phyloP scores from a whole-genome alignment of 2,113 vertebrate genomes.

The Ictalurus furcatus region DNA sequence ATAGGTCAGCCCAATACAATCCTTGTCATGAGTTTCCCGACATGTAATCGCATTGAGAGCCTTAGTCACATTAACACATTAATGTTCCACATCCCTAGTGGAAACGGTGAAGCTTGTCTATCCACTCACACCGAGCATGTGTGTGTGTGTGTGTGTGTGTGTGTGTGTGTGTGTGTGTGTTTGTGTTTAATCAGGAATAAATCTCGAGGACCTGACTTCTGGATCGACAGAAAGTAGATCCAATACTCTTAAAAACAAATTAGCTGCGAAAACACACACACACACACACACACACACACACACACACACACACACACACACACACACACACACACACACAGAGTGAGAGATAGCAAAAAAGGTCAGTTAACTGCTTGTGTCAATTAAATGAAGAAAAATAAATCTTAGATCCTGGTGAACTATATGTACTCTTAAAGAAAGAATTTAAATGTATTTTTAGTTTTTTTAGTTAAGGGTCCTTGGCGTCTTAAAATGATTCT shows the following conservation, averaged over 20 bases:
- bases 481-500: background rate
- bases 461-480: background rate
- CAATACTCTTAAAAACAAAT: background rate
- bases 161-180: conserved; percentile 3
- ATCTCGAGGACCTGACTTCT: conserved; percentile 39
- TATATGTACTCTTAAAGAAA: background rate
- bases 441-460: background rate
- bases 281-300: conserved; percentile 16
- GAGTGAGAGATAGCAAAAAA: too few species aligned
- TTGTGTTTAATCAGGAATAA: conserved; percentile 19
- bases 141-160: background rate
- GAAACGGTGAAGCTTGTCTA: background rate
- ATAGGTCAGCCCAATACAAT: conserved; percentile 45
- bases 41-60: conserved; percentile 55
- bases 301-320: background rate
- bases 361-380: background rate
- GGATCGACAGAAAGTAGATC: background rate
- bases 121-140: background rate
- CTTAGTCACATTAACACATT: conserved; percentile 47
- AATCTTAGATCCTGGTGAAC: background rate
- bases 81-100: background rate
- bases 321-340: conserved; percentile 21
- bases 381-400: background rate
- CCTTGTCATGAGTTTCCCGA: conserved; percentile 51
- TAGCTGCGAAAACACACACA: background rate